These are phyloP conservation scores for Eptesicus fuscus DNA, from an alignment of 2,113 vertebrate genomes.

Conservation along the genomic window DNA sequence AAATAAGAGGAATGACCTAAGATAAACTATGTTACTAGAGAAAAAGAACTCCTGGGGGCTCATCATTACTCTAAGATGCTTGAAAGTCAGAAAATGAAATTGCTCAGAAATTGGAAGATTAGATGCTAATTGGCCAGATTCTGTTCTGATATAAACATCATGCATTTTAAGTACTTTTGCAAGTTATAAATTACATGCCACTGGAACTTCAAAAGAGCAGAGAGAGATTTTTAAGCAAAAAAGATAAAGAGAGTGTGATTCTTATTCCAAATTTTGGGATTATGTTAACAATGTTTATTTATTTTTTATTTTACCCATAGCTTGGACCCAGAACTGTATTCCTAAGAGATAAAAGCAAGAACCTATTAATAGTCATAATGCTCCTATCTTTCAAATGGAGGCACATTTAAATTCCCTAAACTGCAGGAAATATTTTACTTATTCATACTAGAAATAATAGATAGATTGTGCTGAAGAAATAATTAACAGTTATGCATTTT, in stretches of 20 bases:
- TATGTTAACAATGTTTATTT: constrained; percentile 5
- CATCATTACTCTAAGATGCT: not conserved
- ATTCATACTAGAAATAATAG: not conserved
- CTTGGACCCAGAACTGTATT: not conserved
- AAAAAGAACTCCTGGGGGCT: not conserved
- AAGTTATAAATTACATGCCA: not conserved
- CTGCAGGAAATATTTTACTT: constrained; percentile 30
- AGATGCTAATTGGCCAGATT: not conserved
- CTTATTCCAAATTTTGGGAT: not conserved
- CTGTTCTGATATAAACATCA: not conserved
- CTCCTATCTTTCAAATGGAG: not conserved
- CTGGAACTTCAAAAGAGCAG: not conserved
- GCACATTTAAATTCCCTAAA: not conserved
- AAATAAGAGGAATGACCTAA: not conserved
- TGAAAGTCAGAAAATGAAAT: not conserved
- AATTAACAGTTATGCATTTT: constrained; percentile 52
- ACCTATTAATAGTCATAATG: not conserved
- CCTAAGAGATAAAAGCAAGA: not conserved
- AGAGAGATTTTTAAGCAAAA: not conserved
- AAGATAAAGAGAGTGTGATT: not conserved
- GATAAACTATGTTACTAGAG: not conserved
- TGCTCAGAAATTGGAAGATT: not conserved
- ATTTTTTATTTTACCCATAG: not conserved
- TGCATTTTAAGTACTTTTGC: not conserved
- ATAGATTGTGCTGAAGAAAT: not conserved